Conservation (phyloP, 2,888 invertebrate species). For the Himalopsyche tibetana region DNA sequence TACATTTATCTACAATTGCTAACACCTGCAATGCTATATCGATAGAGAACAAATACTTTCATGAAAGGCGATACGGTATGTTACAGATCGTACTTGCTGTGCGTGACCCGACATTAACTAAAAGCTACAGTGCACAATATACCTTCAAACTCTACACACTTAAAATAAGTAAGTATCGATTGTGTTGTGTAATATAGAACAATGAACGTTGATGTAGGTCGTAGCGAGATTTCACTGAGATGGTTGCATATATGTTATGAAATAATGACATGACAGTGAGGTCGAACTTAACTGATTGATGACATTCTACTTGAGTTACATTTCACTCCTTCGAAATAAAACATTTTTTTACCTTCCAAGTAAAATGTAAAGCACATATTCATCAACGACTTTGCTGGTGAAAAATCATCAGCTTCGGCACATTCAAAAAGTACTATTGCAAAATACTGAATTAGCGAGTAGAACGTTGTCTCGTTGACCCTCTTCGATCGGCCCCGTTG, state of each 20-base stretch:
- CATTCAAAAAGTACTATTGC: slow-evolving; percentile 84
- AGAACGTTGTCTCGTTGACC: slow-evolving; percentile 82
- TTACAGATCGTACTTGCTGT: too few species aligned
- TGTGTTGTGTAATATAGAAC: not conserved
- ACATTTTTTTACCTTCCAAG: slow-evolving; percentile 77
- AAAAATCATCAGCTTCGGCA: slow-evolving; percentile 83
- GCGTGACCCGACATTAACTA: too few species aligned
- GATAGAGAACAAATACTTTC: too few species aligned
- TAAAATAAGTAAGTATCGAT: too few species aligned
- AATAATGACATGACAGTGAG: slow-evolving; percentile 13
- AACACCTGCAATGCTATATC: too few species aligned
- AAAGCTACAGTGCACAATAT: too few species aligned
- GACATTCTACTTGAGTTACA: slow-evolving; percentile 36
- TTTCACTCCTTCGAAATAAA: slow-evolving; percentile 37
- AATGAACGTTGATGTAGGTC: slow-evolving; percentile 13
- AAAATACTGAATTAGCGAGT: slow-evolving; percentile 83
- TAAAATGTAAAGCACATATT: slow-evolving; percentile 87
- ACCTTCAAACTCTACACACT: too few species aligned
- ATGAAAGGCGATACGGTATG: too few species aligned
- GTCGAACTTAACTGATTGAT: slow-evolving; percentile 43
- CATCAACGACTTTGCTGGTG: slow-evolving; percentile 84
- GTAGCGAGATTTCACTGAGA: slow-evolving; percentile 23
- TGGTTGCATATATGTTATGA: slow-evolving; percentile 20
- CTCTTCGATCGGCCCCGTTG: slow-evolving; percentile 80
- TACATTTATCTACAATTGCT: too few species aligned